Evolutionary conservation across 2,113 vertebrate genomes (phyloP), one percentile per base, ranked within the genome.

Genomic region (Petrocephalus zakoni): DNA sequence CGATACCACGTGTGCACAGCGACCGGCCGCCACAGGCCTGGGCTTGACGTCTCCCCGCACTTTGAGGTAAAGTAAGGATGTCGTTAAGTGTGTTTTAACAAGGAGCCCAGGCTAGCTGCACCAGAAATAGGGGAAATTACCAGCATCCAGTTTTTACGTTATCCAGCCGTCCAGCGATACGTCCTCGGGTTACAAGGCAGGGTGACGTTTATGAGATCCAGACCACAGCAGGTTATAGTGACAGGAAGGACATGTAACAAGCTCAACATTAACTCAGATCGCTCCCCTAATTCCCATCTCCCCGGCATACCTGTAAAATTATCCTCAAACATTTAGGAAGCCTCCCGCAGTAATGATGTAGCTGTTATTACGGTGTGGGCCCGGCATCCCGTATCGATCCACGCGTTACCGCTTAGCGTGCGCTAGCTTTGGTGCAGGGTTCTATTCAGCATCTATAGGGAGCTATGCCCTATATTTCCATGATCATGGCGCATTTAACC

Each of bases 181-280:
- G 5, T 78, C 72, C 72, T 78, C 29, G 13, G 37, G 72, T 78
- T 37, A 78, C 72, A 78, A 78, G 17, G 72, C 72, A 78, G 72
- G 34, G 34, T 78, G 6, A 78, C 2, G 15, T 78, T 78, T 78
- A 78, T 78, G 72, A 78, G 72, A 37, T 42, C 72, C 72, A 78
- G 72, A 37, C 34, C 72, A 42, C 72, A 42, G 72, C 19, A 19
- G 29, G 72, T 78, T 78, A 78, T 42, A 49, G 81, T 55, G 49
- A 86, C 17, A 86, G 84, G 25, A 86, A 86, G 25, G 52, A n/a
- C 25, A 86, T 13, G 29, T 37, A 86, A 86, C 25, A 86, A 86
- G 25, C 49, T 55, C 25, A 51, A 55, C 52, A 21, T 55, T 86
- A 17, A 37, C 51, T 34, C n/a, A 52, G 13, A 47, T 83, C 9